A percentile compares a stretch with the other conserved stretches of the same genome.
These are phyloP conservation scores for Athalia cordata DNA, from an alignment of 2,888 invertebrate species.

Conservation along the genomic window DNA sequence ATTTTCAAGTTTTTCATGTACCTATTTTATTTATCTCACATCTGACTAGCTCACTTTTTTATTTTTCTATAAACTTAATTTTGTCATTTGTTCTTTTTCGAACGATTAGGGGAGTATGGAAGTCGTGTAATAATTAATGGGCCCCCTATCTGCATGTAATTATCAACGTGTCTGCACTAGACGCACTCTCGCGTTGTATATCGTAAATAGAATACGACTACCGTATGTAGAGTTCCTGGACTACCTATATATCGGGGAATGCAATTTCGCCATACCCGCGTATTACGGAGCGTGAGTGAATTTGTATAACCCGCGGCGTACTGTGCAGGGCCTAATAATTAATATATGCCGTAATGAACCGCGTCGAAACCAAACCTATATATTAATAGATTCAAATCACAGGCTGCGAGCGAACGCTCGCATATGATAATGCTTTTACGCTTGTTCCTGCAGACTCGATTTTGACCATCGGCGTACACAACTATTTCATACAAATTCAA, in stretches of 20 bases:
- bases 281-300: too few species aligned
- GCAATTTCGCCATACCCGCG: not conserved
- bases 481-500: not conserved
- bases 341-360: conserved; percentile 69
- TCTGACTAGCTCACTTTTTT: too few species aligned
- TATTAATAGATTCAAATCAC: conserved; percentile 69
- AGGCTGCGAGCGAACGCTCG: conserved; percentile 32
- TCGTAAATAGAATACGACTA: conserved; percentile 5
- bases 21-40: too few species aligned
- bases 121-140: too few species aligned
- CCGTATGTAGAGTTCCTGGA: not conserved
- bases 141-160: too few species aligned
- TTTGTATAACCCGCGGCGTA: conserved; percentile 42
- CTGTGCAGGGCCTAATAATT: conserved; percentile 63
- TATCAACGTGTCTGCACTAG: too few species aligned
- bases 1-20: too few species aligned
- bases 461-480: not conserved
- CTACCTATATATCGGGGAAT: conserved; percentile 11
- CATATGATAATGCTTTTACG: conserved; percentile 25
- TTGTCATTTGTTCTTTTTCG: too few species aligned
- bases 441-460: not conserved
- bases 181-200: not conserved
- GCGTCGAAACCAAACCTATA: conserved; percentile 60
- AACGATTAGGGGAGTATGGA: too few species aligned
- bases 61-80: too few species aligned